Percentiles rank a stretch among this genome's conserved stretches.
phyloP scores from a whole-genome alignment of 2,113 vertebrate genomes.

The Bagarius yarrelli region DNA sequence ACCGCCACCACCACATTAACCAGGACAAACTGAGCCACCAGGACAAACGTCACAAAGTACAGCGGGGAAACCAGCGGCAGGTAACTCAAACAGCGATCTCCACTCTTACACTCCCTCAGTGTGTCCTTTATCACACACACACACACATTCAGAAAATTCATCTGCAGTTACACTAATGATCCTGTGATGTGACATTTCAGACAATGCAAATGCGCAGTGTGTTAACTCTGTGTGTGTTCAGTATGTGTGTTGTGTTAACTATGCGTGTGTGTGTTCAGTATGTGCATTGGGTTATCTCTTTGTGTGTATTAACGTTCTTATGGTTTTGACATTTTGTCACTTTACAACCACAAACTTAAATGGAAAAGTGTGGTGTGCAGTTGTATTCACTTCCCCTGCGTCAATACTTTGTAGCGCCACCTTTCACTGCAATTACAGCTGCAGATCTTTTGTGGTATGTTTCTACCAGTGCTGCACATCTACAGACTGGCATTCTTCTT shows the following conservation, averaged over 20 bases:
- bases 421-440: no score
- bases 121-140: conserved; percentile 80
- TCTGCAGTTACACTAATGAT: neutral
- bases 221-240: neutral
- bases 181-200: conserved; percentile 1
- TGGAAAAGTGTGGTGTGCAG: no score
- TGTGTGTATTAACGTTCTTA: no score
- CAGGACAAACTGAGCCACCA: conserved; percentile 94
- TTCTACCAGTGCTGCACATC: no score
- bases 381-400: no score
- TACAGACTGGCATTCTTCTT: no score
- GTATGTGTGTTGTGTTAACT: neutral
- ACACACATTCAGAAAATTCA: conserved; percentile 10
- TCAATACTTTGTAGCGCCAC: no score
- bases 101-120: conserved; percentile 83
- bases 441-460: no score
- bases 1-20: conserved; percentile 98
- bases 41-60: conserved; percentile 97
- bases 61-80: conserved; percentile 92
- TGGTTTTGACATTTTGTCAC: no score
- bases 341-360: no score
- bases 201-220: neutral
- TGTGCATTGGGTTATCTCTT: no score
- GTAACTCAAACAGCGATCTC: conserved; percentile 91
- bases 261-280: no score